Evolutionary conservation across 2,888 invertebrate species (phyloP).

Genomic region (Argyra leucocephala): DNA sequence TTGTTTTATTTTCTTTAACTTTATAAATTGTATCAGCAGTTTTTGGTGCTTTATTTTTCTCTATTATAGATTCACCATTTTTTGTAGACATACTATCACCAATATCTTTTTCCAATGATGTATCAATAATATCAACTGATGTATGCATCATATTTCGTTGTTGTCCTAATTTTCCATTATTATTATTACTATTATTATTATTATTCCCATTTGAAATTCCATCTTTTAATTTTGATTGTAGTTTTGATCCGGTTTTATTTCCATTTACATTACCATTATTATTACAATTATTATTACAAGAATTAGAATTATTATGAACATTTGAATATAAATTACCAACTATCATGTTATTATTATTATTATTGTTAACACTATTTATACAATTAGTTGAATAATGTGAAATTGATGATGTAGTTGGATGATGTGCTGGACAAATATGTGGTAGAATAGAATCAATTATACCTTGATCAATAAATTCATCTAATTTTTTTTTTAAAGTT

Average conservation of each 20-base stretch:
- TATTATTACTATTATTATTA: background rate
- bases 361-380: background rate
- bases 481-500: constrained; percentile 35
- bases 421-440: constrained; percentile 49
- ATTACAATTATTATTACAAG: background rate
- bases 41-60: background rate
- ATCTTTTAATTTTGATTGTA: background rate
- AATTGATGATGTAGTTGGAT: constrained; percentile 19
- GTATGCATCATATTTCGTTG: background rate
- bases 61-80: background rate
- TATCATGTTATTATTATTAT: background rate
- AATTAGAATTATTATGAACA: background rate
- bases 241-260: background rate
- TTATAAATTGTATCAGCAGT: background rate
- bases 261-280: background rate
- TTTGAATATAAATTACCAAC: background rate
- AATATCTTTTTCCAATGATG: background rate
- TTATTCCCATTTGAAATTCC: background rate
- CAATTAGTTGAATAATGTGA: background rate
- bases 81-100: background rate
- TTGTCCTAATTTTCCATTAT: background rate
- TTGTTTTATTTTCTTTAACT: background rate
- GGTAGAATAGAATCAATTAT: constrained; percentile 73
- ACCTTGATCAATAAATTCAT: constrained; percentile 67
- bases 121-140: background rate